phyloP scores from a whole-genome alignment of 2,113 vertebrate genomes.

The Elanoides forficatus region DNA sequence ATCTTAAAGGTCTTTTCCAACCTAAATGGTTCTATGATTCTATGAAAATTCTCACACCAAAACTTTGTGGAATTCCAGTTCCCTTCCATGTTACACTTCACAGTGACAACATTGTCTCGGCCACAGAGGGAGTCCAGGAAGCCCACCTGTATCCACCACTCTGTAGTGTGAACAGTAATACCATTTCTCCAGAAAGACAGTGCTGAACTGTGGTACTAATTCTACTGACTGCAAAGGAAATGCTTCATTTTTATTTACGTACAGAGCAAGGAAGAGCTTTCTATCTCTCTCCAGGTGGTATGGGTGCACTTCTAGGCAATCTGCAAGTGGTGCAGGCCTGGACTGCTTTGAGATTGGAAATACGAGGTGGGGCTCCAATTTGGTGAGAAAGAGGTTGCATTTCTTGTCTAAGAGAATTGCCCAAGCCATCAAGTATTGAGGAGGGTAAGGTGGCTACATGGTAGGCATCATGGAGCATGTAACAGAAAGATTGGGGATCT shows the following conservation, averaged over 20 bases:
- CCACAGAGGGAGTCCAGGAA: not conserved
- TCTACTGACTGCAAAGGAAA: not conserved
- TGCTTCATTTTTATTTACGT: not conserved
- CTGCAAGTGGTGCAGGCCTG: not conserved
- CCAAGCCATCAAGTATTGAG: not conserved
- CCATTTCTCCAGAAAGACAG: not conserved
- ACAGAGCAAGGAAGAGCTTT: not conserved
- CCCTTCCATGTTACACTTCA: not conserved
- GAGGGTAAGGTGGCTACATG: not conserved
- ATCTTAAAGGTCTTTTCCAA: not conserved
- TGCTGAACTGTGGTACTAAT: not conserved
- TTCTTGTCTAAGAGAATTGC: not conserved
- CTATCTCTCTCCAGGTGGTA: not conserved
- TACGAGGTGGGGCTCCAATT: not conserved
- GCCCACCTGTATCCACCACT: not conserved
- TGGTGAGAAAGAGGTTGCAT: not conserved
- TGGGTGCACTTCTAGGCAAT: not conserved
- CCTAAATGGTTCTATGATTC: not conserved
- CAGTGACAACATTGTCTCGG: fast-evolving
- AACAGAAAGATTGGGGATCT: not conserved
- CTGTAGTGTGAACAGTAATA: not conserved
- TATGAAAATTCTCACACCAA: not conserved
- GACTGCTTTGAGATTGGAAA: not conserved
- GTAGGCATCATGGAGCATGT: not conserved
- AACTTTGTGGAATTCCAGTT: not conserved